Base-by-base conservation (phyloP, 2,113 vertebrate genomes). In the Leptosomus discolor region DNA sequence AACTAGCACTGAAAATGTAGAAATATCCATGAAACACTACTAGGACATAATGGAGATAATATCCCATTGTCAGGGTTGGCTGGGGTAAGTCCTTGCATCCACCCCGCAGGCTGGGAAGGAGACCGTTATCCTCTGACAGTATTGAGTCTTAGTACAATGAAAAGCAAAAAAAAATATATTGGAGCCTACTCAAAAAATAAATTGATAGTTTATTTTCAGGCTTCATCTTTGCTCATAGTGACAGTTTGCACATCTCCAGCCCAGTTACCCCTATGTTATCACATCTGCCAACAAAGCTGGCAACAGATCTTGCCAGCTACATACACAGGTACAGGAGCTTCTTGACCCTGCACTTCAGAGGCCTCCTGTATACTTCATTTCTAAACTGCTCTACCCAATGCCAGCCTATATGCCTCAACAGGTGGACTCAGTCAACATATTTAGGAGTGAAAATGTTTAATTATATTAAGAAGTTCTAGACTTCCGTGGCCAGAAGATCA, bases 321-420 rank as follows among this genome's bases (percentile, higher is more conserved):
- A 7, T 23, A 19, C 21, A 63, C 14, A 71, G 36, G 29, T n/a
- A 65, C 0, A 0, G 30, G 17, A 92, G 11, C 5, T 82, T 32
- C 39, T 24, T 32, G 21, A 37, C 43, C 14, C 6, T 46, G 37
- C 22, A 53, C 18, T 37, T n/a, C n/a, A n/a, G n/a, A n/a, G n/a
- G n/a, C n/a, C n/a, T n/a, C n/a, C n/a, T n/a, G n/a, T 74, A 10
- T 36, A 11, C 16, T 76, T 80, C 17, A 39, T 56, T 82, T 92
- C 39, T 39, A 50, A 79, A 19, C 29, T 43, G 10, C 12, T 56
- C 39, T 50, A 39, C 14, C 12, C 6, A 39, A 8, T 50, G 34
- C 13, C 21, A 60, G 20, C 24, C 58, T 45, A 11, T 30, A 12
- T 30, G 23, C 29, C 32, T 78, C 32, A 73, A n/a, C 24, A 36